phyloP scores from a whole-genome alignment of 2,888 invertebrate species.

The Synanthedon formicaeformis region DNA sequence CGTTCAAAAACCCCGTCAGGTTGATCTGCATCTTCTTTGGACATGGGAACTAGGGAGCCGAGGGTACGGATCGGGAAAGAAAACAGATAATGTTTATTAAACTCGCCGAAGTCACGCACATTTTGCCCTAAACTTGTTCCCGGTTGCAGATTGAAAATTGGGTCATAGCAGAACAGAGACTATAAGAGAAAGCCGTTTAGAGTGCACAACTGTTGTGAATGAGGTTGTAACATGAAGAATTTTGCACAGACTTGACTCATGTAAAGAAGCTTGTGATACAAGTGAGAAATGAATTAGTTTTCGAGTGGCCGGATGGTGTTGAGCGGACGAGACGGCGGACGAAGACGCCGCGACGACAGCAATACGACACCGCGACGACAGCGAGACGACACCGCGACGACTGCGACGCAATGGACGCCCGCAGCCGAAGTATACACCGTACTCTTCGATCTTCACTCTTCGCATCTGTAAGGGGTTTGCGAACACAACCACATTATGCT shows the following conservation, averaged over 20 bases:
- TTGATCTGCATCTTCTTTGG: slow-evolving; percentile 99
- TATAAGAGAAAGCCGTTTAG: slow-evolving; percentile 41
- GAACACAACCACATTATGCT: slow-evolving; percentile 70
- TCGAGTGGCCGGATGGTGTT: slow-evolving; percentile 20
- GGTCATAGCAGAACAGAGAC: not conserved
- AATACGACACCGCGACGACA: slow-evolving; percentile 7
- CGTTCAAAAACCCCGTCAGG: slow-evolving; percentile 98
- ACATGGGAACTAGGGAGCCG: slow-evolving; percentile 85
- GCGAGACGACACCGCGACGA: slow-evolving; percentile 14
- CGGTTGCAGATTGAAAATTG: not conserved
- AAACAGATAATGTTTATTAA: slow-evolving; percentile 39
- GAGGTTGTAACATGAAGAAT: slow-evolving; percentile 2
- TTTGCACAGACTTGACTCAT: slow-evolving; percentile 49
- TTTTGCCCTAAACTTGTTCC: slow-evolving; percentile 5
- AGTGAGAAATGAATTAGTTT: slow-evolving; percentile 21
- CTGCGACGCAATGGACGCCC: slow-evolving; percentile 4
- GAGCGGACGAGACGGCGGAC: slow-evolving; percentile 10
- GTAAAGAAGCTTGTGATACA: slow-evolving; percentile 47
- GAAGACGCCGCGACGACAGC: slow-evolving; percentile 3
- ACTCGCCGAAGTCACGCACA: slow-evolving; percentile 16
- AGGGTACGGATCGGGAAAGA: slow-evolving; percentile 53
- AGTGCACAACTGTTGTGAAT: slow-evolving; percentile 18
- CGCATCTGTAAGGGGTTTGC: slow-evolving; percentile 68
- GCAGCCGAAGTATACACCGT: slow-evolving; percentile 8
- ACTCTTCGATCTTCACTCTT: slow-evolving; percentile 45